phyloP scores from a whole-genome alignment of 2,113 vertebrate genomes.

The Lophius piscatorius region DNA sequence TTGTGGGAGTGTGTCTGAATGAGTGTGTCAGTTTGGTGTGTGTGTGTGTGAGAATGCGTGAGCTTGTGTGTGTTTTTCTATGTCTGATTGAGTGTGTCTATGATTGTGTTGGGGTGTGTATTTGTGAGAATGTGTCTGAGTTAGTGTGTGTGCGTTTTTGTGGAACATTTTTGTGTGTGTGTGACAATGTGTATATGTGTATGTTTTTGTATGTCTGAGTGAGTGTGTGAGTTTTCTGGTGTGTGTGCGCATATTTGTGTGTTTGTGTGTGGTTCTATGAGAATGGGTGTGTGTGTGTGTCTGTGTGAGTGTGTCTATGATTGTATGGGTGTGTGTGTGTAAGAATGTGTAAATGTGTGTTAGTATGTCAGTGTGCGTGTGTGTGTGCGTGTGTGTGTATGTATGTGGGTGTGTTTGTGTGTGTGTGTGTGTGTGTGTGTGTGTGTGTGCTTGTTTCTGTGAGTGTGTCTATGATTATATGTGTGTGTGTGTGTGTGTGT shows the following conservation, averaged over 20 bases:
- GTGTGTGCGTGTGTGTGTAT: conserved; percentile 4
- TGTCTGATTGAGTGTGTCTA: not conserved
- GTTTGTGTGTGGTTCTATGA: too few relatives aligned
- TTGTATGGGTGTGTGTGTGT: conserved; percentile 9
- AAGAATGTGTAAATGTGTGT: conserved; percentile 17
- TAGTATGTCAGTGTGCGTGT: not conserved
- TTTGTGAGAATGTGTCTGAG: conserved; percentile 10
- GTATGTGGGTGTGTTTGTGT: conserved; percentile 17
- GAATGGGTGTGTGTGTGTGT: not conserved
- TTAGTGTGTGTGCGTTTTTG: conserved; percentile 22
- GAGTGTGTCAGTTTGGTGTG: conserved; percentile 10
- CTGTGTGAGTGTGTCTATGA: conserved; percentile 13
- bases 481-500: not conserved
- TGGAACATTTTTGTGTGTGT: not conserved
- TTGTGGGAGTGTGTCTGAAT: conserved; percentile 11
- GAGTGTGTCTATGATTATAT: too few relatives aligned
- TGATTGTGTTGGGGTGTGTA: conserved; percentile 19
- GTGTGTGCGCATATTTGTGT: conserved; percentile 12
- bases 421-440: conserved; percentile 15
- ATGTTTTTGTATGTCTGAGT: conserved; percentile 16
- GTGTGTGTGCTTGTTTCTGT: conserved; percentile 21
- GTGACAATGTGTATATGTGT: conserved; percentile 1
- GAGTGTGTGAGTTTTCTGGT: conserved; percentile 13
- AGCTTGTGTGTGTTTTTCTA: not conserved
- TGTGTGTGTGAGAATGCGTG: conserved; percentile 19